phyloP scores from a whole-genome alignment of 2,888 invertebrate species.

The Mechanitis mazaeus region DNA sequence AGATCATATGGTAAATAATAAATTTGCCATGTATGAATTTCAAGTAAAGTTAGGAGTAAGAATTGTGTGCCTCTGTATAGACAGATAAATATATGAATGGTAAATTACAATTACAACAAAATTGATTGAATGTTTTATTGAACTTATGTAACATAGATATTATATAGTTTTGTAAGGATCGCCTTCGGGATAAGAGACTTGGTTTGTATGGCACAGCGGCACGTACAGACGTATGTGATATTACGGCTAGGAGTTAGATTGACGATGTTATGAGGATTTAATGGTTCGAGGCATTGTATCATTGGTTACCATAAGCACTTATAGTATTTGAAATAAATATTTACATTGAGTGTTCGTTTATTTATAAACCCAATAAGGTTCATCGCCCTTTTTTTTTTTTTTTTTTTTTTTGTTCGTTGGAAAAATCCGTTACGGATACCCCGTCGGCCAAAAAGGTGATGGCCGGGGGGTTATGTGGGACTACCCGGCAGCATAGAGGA shows the following conservation, averaged over 20 bases:
- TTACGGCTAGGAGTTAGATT: constrained; percentile 58
- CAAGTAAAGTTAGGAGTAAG: constrained; percentile 41
- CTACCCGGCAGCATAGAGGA: too few species aligned
- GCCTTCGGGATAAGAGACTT: constrained; percentile 46
- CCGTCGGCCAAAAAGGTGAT: too few species aligned
- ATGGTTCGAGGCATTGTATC: constrained; percentile 63
- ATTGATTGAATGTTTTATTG: constrained; percentile 21
- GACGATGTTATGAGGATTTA: constrained; percentile 54
- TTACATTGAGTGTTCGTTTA: constrained; percentile 57
- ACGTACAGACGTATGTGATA: constrained; percentile 62
- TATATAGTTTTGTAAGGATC: constrained; percentile 59
- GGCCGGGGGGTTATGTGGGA: too few species aligned
- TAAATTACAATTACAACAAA: constrained; percentile 17
- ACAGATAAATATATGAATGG: constrained; percentile 48
- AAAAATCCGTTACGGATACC: too few species aligned
- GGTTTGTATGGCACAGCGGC: constrained; percentile 43
- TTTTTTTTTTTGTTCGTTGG: too few species aligned
- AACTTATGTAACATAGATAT: constrained; percentile 28
- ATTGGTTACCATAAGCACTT: constrained; percentile 76
- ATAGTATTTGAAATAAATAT: constrained; percentile 77
- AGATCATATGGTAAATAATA: constrained; percentile 6
- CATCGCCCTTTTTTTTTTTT: too few species aligned
- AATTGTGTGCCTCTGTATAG: constrained; percentile 74
- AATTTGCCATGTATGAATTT: constrained; percentile 22
- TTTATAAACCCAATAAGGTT: constrained; percentile 23